A percentile compares a stretch with the other conserved stretches of the same genome.
Evolutionary conservation across 2,113 vertebrate species (phyloP).

Genomic region (Hylia prasina): DNA sequence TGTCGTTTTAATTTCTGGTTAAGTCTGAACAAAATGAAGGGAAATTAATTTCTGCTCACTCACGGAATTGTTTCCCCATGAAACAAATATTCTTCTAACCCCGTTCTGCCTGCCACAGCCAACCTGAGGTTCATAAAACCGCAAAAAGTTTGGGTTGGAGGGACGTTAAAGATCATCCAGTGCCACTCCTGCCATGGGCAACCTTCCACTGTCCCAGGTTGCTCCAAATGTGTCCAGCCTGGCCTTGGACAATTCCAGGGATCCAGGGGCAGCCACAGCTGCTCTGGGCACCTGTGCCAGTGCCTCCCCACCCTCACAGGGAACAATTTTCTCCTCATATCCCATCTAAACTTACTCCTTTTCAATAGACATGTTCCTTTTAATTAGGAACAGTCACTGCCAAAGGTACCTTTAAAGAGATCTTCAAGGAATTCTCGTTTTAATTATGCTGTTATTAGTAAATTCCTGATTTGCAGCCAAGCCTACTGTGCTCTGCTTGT

Average conservation of each 20-base stretch:
- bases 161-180: not conserved
- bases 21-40: not conserved
- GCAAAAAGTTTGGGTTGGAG: not conserved
- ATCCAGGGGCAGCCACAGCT: not conserved
- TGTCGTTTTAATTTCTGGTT: not conserved
- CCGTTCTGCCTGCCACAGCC: not conserved
- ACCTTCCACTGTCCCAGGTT: rapidly evolving
- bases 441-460: conserved; percentile 4
- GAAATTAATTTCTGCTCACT: not conserved
- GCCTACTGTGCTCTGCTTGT: not conserved
- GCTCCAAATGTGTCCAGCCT: not conserved
- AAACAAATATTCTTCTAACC: not conserved
- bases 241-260: not conserved
- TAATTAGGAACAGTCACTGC: not conserved
- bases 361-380: not conserved
- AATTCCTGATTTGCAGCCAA: not conserved
- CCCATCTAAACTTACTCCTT: not conserved
- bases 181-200: not conserved
- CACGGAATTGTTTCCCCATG: not conserved
- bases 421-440: conserved; percentile 1
- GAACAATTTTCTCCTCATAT: not conserved
- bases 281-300: not conserved
- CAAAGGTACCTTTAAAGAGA: not conserved
- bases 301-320: not conserved
- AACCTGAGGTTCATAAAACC: not conserved